Base-by-base conservation (phyloP, 2,888 invertebrate genomes). In the Helobdella robusta region DNA sequence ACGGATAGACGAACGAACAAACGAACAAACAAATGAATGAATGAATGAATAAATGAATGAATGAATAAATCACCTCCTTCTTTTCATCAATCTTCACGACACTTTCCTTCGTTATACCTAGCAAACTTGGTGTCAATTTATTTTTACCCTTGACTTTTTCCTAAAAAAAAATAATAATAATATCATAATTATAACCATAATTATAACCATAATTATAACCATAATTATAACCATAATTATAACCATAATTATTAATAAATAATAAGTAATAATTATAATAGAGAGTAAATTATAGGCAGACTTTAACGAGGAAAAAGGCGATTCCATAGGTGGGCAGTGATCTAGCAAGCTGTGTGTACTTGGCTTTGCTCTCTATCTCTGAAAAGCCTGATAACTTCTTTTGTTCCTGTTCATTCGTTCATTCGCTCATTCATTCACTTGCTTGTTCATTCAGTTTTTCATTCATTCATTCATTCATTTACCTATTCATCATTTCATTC, bases 81-180 rank as follows among this genome's bases (percentile, higher is more conserved):
- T 95, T 97, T 79, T 89, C 89, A 81, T 99, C 98, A 72, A 98
- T 84, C 18, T 97, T 85, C 68, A 99, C 84, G n/a, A 99, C 95
- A 0, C 92, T 94, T 78, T 98, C 97, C 80, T 98, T 98, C 68
- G 94, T 98, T 18, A 99, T 93, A 30, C 98, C 98, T 71, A 99
- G 83, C 15, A 99, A 83, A 25, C 97, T 87, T 0, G 98, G 98
- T 18, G 94, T 94, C 69, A 99, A 82, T 77, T 95, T 97, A 82
- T 98, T 99, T 82, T 95, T 97, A 68, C 97, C 97, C 76, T 90
- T 90, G 91, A 97, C 91, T 81, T 97, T 95, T 79, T 95, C 95
- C 85, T 87, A 11, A 60, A 46, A 11, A 11, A 23, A 20, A 60
- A 36, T 23, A 0, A 58, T 25, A 36, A 34, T 36, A 50, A 50